These are phyloP conservation scores for Apantesis nais DNA, from an alignment of 2,888 invertebrate species.

Conservation along the genomic window DNA sequence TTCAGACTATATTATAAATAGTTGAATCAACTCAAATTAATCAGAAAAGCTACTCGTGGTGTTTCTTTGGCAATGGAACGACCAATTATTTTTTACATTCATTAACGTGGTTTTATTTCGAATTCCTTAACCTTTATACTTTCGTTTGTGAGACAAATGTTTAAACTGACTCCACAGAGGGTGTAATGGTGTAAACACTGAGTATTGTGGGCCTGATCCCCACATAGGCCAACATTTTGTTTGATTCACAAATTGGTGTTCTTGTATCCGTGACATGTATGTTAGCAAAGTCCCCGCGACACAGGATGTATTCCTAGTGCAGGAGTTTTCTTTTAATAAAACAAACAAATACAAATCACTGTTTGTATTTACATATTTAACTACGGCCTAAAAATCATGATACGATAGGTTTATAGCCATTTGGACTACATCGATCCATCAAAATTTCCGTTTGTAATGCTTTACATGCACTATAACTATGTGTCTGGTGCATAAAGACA, in stretches of 20 bases:
- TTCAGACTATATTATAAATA: background rate
- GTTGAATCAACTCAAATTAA: background rate
- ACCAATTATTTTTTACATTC: background rate
- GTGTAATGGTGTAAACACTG: too few relatives aligned
- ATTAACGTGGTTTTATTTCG: background rate
- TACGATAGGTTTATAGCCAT: background rate
- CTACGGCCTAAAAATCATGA: background rate
- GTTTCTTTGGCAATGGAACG: background rate
- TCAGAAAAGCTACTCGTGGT: background rate
- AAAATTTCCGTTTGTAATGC: background rate
- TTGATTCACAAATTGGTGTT: too few relatives aligned
- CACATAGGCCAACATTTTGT: too few relatives aligned
- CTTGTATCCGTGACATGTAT: too few relatives aligned
- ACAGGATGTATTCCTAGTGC: too few relatives aligned
- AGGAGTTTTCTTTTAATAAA: too few relatives aligned
- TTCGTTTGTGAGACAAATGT: background rate
- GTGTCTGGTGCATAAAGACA: background rate
- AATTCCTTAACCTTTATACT: background rate
- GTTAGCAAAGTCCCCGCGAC: too few relatives aligned
- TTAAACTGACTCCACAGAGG: too few relatives aligned
- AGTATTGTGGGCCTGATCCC: too few relatives aligned
- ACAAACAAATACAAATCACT: too few relatives aligned
- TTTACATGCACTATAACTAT: too few relatives aligned
- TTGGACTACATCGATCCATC: background rate
- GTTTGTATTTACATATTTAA: too few relatives aligned